A percentile compares a stretch with the other conserved stretches of the same genome.
Conservation (phyloP, 2,797 vertebrate species). For the Yasuhikotakia modesta region DNA sequence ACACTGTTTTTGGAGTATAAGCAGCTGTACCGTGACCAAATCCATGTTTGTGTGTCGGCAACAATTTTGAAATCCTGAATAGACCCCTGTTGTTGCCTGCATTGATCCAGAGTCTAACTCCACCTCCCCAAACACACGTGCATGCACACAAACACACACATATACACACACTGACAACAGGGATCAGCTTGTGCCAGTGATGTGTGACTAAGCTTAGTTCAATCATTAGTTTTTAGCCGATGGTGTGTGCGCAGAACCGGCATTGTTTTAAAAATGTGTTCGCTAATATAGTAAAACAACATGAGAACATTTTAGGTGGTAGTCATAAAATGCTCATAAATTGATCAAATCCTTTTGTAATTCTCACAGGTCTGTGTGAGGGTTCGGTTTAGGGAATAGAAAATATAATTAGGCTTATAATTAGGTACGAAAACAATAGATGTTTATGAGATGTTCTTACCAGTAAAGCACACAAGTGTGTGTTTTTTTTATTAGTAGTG, state of each 20-base stretch:
- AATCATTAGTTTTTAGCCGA: constrained; percentile 18
- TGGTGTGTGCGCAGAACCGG: background rate
- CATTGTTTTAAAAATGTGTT: background rate
- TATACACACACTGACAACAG: constrained; percentile 34
- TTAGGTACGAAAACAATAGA: no score
- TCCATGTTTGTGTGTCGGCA: background rate
- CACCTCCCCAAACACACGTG: no score
- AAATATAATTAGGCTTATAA: background rate
- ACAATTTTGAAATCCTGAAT: constrained; percentile 23
- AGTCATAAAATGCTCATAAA: background rate
- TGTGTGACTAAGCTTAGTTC: constrained; percentile 13
- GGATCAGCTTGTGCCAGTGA: constrained; percentile 35
- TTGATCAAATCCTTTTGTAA: background rate
- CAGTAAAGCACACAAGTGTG: no score
- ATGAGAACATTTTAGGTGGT: background rate
- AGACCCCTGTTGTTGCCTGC: constrained; percentile 12
- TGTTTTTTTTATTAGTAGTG: no score
- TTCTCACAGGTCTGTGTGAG: background rate
- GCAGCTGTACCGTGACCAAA: background rate
- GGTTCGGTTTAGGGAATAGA: background rate
- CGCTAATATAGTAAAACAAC: no score
- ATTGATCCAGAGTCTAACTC: constrained; percentile 43
- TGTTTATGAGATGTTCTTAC: no score
- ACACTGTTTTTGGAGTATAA: background rate
- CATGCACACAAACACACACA: constrained; percentile 12